Evolutionary conservation across 2,888 invertebrate genomes (phyloP).

Genomic region (Nebria salina): DNA sequence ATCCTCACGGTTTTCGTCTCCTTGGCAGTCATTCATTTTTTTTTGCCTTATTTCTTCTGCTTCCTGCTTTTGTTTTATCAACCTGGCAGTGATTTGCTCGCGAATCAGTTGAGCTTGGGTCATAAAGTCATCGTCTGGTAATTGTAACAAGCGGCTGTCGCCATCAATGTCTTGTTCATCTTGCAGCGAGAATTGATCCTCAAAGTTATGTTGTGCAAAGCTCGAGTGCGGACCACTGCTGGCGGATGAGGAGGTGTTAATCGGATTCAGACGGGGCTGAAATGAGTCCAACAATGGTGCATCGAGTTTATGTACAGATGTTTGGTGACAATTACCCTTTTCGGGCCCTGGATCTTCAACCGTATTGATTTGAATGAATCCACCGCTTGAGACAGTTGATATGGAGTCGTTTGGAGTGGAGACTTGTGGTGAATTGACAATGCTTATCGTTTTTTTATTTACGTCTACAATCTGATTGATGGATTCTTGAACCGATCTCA

Average conservation of each 20-base stretch:
- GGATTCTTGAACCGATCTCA: conserved; percentile 12
- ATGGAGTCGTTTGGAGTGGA: conserved; percentile 8
- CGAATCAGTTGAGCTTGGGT: too few relatives aligned
- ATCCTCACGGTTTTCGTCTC: too few relatives aligned
- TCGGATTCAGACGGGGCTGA: neutral
- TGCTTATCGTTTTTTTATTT: conserved; percentile 18
- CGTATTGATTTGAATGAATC: neutral
- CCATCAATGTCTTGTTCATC: too few relatives aligned
- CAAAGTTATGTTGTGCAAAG: too few relatives aligned
- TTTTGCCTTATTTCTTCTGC: too few relatives aligned
- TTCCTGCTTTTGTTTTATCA: too few relatives aligned
- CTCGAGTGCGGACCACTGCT: too few relatives aligned
- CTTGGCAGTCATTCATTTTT: too few relatives aligned
- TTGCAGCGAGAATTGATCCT: too few relatives aligned
- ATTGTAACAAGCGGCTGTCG: too few relatives aligned
- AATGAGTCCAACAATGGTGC: neutral
- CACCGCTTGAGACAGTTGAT: conserved; percentile 7
- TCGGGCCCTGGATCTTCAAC: neutral
- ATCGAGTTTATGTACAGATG: neutral
- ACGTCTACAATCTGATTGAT: conserved; percentile 8
- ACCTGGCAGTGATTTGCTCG: too few relatives aligned
- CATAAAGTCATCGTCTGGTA: too few relatives aligned
- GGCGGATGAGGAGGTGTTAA: neutral
- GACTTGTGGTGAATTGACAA: neutral
- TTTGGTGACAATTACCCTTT: neutral